Base-by-base conservation (phyloP, 2,113 vertebrate species). In the Chloropsis cyanopogon region DNA sequence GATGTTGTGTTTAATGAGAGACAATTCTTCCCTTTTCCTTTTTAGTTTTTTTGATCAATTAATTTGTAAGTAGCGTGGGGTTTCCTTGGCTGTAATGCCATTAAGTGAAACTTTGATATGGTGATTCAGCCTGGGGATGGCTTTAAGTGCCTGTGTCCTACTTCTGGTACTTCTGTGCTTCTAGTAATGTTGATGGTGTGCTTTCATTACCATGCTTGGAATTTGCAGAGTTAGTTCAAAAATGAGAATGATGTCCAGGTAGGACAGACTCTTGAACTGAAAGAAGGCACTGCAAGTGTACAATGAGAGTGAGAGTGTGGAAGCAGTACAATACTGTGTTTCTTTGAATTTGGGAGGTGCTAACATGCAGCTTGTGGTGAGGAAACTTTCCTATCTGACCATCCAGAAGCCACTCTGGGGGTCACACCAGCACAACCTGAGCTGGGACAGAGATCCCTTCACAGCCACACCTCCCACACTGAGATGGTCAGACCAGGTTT, bases 51-150 rank as follows among this genome's bases (percentile, higher is more conserved):
- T 86, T 91, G 9, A 80, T 37, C 33, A 60, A n/a, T 4, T 81
- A 12, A 52, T 93, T 64, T 91, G 13, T 72, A 76, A 87, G 37
- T 49, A 76, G n/a, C 2, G 0, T 85, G 70, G 19, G 12, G 19
- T 89, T 91, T 92, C 47, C 52, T 86, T 75, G 65, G 33, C 44
- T 87, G 22, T 60, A 63, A 64, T 92, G 65, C 65, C 39, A 33
- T 60, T 84, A 54, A 60, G 42, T 82, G 73, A 25, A 66, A 66
- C 64, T 69, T 73, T 11, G 50, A 50, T n/a, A 6, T 0, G 90
- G 15, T 35, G 26, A 54, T 91, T 91, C 14, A 63, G 33, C 84
- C 73, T 91, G 73, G 39, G 72, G 54, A n/a, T 86, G 65, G 29
- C 56, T 88, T 57, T 81, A 61, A 75, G 46, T 90, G 80, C 41